Conservation (phyloP, 2,113 vertebrate genomes). For the Bucco capensis region DNA sequence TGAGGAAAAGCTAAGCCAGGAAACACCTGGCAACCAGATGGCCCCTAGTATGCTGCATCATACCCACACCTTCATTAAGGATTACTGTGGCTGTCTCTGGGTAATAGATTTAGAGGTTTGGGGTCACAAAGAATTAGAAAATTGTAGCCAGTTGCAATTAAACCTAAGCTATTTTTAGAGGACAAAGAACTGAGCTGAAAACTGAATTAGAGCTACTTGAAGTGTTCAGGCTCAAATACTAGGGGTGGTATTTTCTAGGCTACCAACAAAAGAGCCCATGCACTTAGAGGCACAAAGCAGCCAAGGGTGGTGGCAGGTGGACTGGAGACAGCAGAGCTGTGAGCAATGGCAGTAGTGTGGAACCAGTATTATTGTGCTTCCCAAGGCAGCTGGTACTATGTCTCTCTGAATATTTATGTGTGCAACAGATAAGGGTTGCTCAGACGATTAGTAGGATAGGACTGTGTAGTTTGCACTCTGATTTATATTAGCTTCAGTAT, state of each 20-base stretch:
- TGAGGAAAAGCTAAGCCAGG: slow-evolving; percentile 38
- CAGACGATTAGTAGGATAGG: neutral
- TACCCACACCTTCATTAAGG: slow-evolving; percentile 41
- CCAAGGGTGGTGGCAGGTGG: neutral
- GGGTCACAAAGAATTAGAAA: slow-evolving; percentile 59
- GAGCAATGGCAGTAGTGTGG: neutral
- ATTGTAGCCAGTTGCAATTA: slow-evolving; percentile 47
- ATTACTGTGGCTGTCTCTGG: slow-evolving; percentile 45
- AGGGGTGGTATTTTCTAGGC: neutral
- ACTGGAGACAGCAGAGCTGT: neutral
- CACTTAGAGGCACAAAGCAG: neutral
- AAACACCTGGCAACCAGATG: slow-evolving; percentile 57
- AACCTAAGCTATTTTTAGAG: slow-evolving; percentile 23
- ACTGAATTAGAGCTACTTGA: slow-evolving; percentile 26
- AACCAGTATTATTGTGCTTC: neutral
- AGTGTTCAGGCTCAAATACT: neutral
- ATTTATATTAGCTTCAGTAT: neutral
- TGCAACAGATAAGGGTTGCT: neutral
- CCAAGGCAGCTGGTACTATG: neutral
- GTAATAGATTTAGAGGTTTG: slow-evolving; percentile 56
- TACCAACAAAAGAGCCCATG: neutral
- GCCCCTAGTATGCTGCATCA: neutral
- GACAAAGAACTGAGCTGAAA: neutral
- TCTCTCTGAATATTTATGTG: neutral
- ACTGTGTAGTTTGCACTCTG: neutral